Conservation (phyloP, 2,113 vertebrate species). For the Siniperca knerii region DNA sequence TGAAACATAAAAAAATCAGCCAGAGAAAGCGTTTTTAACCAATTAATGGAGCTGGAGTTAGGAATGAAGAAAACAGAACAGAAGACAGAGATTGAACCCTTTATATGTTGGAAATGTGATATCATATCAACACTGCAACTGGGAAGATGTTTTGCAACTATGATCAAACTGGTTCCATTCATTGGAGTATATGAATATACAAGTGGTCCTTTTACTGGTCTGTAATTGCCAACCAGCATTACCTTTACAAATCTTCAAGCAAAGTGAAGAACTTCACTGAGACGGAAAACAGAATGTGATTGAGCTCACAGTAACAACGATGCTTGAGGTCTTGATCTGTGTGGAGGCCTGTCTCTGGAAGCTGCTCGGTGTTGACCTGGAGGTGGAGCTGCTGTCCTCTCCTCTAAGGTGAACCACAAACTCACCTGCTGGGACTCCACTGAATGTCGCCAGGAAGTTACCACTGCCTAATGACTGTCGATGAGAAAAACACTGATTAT, state of each 20-base stretch:
- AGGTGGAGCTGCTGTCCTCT: constrained; percentile 13
- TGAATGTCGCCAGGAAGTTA: constrained; percentile 65
- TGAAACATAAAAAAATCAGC: too few relatives aligned
- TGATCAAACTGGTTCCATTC: not conserved
- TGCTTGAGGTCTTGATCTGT: constrained; percentile 59
- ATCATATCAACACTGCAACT: too few relatives aligned
- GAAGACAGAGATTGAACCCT: too few relatives aligned
- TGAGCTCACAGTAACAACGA: constrained; percentile 70
- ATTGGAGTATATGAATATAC: not conserved
- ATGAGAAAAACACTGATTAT: not conserved
- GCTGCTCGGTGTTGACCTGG: not conserved
- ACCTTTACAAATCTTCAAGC: not conserved
- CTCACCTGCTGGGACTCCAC: constrained; percentile 52
- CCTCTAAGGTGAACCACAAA: constrained; percentile 69
- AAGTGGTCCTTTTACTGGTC: not conserved
- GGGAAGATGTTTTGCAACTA: too few relatives aligned
- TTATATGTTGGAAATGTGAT: too few relatives aligned
- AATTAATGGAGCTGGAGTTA: too few relatives aligned
- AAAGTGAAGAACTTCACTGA: not conserved
- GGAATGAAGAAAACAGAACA: too few relatives aligned
- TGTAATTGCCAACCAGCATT: not conserved
- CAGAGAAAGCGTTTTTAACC: too few relatives aligned
- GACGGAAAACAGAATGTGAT: not conserved
- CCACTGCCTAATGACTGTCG: constrained; percentile 39
- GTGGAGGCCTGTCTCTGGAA: constrained; percentile 79